Conservation (phyloP, 2,888 invertebrate genomes). For the Lottia gigantea region DNA sequence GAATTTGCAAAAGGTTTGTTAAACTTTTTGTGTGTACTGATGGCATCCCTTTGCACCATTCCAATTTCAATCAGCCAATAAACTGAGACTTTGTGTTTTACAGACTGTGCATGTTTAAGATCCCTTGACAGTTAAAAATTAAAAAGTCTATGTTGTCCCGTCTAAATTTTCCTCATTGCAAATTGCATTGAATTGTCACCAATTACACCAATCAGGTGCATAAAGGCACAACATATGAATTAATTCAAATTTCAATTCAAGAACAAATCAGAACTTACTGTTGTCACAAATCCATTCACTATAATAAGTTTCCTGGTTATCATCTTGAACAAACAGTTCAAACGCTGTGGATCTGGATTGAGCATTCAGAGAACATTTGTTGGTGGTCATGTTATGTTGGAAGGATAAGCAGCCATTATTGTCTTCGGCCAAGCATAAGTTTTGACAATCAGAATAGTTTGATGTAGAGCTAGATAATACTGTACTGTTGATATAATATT, state of each 20-base stretch:
- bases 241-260: neutral
- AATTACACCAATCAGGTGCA: no score
- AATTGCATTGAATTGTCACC: no score
- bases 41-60: no score
- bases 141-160: no score
- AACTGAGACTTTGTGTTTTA: no score
- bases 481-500: slow-evolving; percentile 12
- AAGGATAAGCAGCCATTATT: slow-evolving; percentile 32
- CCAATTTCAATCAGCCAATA: no score
- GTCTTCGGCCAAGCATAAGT: slow-evolving; percentile 22
- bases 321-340: slow-evolving; percentile 9
- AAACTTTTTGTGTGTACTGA: no score
- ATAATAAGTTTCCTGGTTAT: slow-evolving; percentile 18
- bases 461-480: neutral
- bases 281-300: slow-evolving; percentile 47
- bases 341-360: slow-evolving; percentile 18
- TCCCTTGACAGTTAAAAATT: no score
- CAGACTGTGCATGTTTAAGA: no score
- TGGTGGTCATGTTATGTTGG: slow-evolving; percentile 27
- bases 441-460: slow-evolving; percentile 17
- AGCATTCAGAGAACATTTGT: slow-evolving; percentile 30
- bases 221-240: no score
- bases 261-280: slow-evolving; percentile 30
- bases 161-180: no score
- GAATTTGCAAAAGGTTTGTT: no score